Base-by-base conservation (phyloP, 2,113 vertebrate genomes). In the Aegotheles bennettii region DNA sequence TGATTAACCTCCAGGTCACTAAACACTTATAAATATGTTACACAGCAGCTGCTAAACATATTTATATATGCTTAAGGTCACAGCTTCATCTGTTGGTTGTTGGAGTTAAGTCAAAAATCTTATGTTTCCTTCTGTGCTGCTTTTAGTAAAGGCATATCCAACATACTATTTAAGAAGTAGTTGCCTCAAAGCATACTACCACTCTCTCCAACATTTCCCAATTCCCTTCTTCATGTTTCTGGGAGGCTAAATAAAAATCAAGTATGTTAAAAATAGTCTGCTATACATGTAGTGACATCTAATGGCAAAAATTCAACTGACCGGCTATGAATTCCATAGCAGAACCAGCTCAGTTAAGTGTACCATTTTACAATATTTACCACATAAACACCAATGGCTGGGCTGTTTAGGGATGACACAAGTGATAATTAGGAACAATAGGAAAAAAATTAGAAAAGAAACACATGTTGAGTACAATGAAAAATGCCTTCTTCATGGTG, bases 11-110 rank as follows among this genome's bases (percentile, higher is more conserved):
- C 86, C 48, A 89, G 90, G 96, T 89, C 77, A 35, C 94, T 96
- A 94, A 93, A 87, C 47, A 91, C 90, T 68, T 95, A 93, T 79
- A 96, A 93, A 95, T 70, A 89, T 91, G 78, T 67, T 93, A 92
- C 86, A 93, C 64, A 84, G 83, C 79, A 93, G 86, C 93, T 87
- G 83, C 75, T 91, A 97, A 92, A 93, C 95, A 94, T 77, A 93
- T 84, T 93, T 95, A 95, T 94, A 84, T 75, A 91, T 35, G 88
- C 91, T 94, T 87, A 90, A 93, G 96, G 95, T 96, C 96, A 94
- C 83, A 90, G 90, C 47, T 79, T 91, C 93, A 93, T 96, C 86
- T 90, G 92, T 53, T 93, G 87, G 73, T 81, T 90, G 75, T 56
- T 93, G 88, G 95, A 89, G 74, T 92, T 88, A 93, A 96, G 86